Percentiles rank a stretch among this genome's conserved stretches.
These are phyloP conservation scores for Ophthalmolycus amberensis DNA, from an alignment of 2,113 vertebrate species.

Conservation along the genomic window DNA sequence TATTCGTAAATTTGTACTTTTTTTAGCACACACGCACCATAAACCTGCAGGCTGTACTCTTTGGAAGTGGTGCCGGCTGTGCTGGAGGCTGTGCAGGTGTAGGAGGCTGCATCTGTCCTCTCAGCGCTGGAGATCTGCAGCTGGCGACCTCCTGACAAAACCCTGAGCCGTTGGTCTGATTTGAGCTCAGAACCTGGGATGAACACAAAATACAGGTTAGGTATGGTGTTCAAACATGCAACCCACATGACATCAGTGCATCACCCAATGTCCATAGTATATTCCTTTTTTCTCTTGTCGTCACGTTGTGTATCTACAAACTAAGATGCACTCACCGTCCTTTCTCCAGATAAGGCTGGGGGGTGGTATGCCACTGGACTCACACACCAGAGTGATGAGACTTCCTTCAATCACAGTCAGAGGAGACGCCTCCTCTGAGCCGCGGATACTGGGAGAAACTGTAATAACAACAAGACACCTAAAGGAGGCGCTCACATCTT, in stretches of 20 bases:
- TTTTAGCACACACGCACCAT: slow-evolving; percentile 80
- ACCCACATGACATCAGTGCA: not conserved
- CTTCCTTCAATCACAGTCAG: slow-evolving; percentile 90
- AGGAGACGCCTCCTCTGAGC: slow-evolving; percentile 84
- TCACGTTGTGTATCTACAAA: not conserved
- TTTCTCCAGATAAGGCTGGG: slow-evolving; percentile 93
- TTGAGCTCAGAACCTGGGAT: slow-evolving; percentile 84
- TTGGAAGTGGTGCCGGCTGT: slow-evolving; percentile 87
- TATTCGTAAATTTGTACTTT: not conserved
- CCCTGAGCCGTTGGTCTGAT: slow-evolving; percentile 81
- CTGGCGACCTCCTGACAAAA: slow-evolving; percentile 93
- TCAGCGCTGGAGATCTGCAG: slow-evolving; percentile 89
- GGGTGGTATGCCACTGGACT: slow-evolving; percentile 95
- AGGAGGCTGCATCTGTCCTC: slow-evolving; percentile 87
- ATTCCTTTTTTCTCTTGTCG: not conserved
- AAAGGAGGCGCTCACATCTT: slow-evolving; percentile 44
- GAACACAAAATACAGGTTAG: not conserved
- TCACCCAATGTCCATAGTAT: not conserved
- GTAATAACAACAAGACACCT: slow-evolving; percentile 53
- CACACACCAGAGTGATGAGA: slow-evolving; percentile 90
- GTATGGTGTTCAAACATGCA: not conserved
- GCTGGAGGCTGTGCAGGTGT: slow-evolving; percentile 90
- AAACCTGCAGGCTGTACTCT: slow-evolving; percentile 92
- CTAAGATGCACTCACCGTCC: slow-evolving; percentile 82
- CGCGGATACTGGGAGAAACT: slow-evolving; percentile 89